Conservation (phyloP, 2,797 vertebrate genomes). For the Todus mexicanus region DNA sequence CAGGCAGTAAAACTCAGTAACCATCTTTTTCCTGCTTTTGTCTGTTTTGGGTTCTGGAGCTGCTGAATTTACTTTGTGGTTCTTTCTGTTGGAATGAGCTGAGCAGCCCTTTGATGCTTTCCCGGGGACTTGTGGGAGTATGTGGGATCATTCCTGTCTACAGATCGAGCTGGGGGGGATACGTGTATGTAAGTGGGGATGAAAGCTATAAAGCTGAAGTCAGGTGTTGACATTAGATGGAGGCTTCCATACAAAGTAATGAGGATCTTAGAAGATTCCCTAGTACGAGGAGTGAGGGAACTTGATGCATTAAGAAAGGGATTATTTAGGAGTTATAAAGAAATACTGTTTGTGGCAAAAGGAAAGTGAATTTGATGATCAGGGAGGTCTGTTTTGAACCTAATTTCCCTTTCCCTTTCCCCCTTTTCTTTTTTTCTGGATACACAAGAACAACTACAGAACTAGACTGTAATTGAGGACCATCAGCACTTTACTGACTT, state of each 20-base stretch:
- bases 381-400: background rate
- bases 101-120: background rate
- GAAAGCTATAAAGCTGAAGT: background rate
- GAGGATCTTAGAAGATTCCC: background rate
- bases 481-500: background rate
- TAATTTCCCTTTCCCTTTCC: too few relatives aligned
- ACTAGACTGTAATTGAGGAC: background rate
- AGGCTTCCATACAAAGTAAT: background rate
- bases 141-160: background rate
- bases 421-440: background rate
- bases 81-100: background rate
- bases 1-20: rapidly evolving
- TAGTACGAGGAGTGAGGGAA: background rate
- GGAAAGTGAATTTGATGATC: background rate
- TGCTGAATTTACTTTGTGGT: background rate
- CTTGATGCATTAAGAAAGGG: background rate
- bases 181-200: too few relatives aligned
- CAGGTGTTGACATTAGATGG: background rate
- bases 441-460: background rate
- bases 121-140: background rate
- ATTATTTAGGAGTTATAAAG: background rate
- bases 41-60: background rate
- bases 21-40: background rate
- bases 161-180: too few relatives aligned
- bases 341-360: background rate